Evolutionary conservation across 2,888 invertebrate genomes (phyloP), one percentile per base, ranked within the genome.

Genomic region (Drosophila buzzatii): DNA sequence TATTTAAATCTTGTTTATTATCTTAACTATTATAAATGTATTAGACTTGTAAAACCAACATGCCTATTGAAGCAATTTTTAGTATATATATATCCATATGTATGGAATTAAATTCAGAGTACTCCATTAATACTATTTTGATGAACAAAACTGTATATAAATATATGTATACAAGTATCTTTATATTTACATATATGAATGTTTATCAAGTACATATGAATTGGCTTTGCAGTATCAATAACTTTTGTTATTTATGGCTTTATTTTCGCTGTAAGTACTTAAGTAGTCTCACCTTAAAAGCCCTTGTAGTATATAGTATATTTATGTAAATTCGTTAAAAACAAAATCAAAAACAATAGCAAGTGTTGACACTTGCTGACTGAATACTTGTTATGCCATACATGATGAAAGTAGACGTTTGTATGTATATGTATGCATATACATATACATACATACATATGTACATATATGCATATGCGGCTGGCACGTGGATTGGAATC

Each of bases 281-380:
- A 62, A 65, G 65, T n/a, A 3, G 42, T 41, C 33, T 12, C 62
- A 56, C 79, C 76, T 76, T 74, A 64, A 61, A 60, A 66, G 51
- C 20, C 35, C 33, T 35, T 37, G 16, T 53, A 16, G 9, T 10
- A 31, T 45, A 12, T 20, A 41, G 27, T 53, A 44, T 53, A 41
- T 55, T 51, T 56, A 59, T 65, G 67, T 67, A 63, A 70, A 72
- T 75, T 41, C 56, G 52, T 52, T 84, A 70, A 65, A 59, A 33
- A 53, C 51, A 33, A 33, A 51, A 33, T 18, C 18, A 18, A 51
- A 33, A 33, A 18, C 33, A 51, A 51, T 51, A 20, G 7, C 33
- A 53, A 53, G 6, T 53, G 23, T 39, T 10, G 37, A 39, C 53
- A 39, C 16, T 23, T 23, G 37, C n/a, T 2, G 6, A 23, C n/a